Evolutionary conservation across 2,888 invertebrate species (phyloP), one percentile per base, ranked within the genome.

Genomic region (Cephonodes hylas): DNA sequence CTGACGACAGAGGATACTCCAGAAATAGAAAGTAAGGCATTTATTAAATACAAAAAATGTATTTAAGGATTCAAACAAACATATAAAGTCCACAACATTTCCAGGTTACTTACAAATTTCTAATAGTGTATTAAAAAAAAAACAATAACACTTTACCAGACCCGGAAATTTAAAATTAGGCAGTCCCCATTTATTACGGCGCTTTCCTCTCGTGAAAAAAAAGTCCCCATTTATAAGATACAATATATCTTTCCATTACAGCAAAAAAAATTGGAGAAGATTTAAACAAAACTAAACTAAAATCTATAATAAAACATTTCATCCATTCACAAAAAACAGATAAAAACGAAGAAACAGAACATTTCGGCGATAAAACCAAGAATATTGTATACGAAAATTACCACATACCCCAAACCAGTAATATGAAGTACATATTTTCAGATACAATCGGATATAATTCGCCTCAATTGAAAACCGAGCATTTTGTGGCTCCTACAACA

Each of bases 211-310:
- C n/a, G n/a, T n/a, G n/a, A n/a, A n/a, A n/a, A n/a, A n/a, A n/a
- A n/a, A n/a, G n/a, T n/a, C n/a, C n/a, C n/a, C n/a, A n/a, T n/a
- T n/a, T n/a, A n/a, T n/a, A n/a, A n/a, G n/a, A 10, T 34, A 4
- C 18, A 34, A 23, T 48, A 13, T 53, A 25, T 53, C 3, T 18
- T 53, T 53, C 18, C 10, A 53, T 15, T 20, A 13, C 38, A 38
- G 57, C 42, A 31, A 65, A 48, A 44, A 53, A 23, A 63, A 22
- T 27, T 18, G 3, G 59, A 8, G 13, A 0, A 20, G 1, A 59
- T n/a, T 18, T 15, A 18, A 42, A 63, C 23, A 64, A 68, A 60
- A 63, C 65, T 53, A 62, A 70, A 63, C 59, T 53, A 25, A 20
- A 58, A 46, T 15, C 23, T 7, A 13, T 58, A n/a, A 27, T 58